Conservation (phyloP, 2,888 invertebrate genomes). For the Stenotaenia linearis region DNA sequence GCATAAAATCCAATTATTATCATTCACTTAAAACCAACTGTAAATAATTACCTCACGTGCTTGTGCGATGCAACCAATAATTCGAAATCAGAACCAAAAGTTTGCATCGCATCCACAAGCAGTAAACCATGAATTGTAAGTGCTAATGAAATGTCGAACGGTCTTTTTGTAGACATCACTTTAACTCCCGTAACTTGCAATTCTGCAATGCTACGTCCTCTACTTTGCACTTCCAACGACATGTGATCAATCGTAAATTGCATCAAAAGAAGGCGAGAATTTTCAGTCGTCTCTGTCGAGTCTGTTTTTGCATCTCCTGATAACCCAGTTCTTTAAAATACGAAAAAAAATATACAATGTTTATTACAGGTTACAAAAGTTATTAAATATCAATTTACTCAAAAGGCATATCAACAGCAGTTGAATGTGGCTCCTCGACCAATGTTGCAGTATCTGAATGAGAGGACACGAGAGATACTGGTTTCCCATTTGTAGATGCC, state of each 20-base stretch:
- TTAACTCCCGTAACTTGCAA: constrained; percentile 84
- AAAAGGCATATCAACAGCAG: not conserved
- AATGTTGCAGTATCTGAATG: not conserved
- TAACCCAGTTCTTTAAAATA: not conserved
- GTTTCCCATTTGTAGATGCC: not conserved
- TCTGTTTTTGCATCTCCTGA: not conserved
- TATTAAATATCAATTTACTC: not conserved
- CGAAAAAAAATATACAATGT: not conserved
- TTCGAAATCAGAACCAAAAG: constrained; percentile 92
- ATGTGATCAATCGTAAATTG: constrained; percentile 79
- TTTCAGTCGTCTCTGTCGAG: constrained; percentile 42
- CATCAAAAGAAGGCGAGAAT: constrained; percentile 64
- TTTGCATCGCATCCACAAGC: constrained; percentile 89
- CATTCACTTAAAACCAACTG: constrained; percentile 31
- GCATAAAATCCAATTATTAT: constrained; percentile 36
- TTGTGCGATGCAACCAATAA: constrained; percentile 89
- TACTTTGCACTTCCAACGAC: constrained; percentile 64
- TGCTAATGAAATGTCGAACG: constrained; percentile 67
- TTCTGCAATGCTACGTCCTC: constrained; percentile 79
- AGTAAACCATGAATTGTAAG: constrained; percentile 87
- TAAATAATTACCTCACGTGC: constrained; percentile 67
- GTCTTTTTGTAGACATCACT: constrained; percentile 66
- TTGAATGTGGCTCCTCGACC: not conserved
- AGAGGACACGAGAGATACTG: not conserved
- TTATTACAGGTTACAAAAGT: not conserved